Base-by-base conservation (phyloP, 2,797 vertebrate genomes). In the Scleropages formosus region DNA sequence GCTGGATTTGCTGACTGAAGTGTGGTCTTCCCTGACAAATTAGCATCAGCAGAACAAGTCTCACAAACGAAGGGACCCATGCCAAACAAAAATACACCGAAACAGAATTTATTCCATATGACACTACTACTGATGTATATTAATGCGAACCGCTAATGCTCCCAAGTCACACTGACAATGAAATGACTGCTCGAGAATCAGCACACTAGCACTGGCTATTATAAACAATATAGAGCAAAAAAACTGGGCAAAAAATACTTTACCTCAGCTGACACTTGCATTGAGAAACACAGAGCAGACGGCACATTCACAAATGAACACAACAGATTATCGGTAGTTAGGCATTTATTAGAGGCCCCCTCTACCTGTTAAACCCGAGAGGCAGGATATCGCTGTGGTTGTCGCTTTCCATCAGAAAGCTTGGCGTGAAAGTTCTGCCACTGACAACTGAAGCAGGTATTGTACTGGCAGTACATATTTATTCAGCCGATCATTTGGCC, bases 401-500 rank as follows among this genome's bases (percentile, higher is more conserved):
- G 27, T 49, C 26, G 18, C 68, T 16, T 10, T 59, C 73, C 22
- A 16, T 8, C 24, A 1, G 12, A 6, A 1, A 16, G 27, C 71
- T 75, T 44, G 39, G 51, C 59, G 47, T 66, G 60, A 47, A 22
- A 56, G 16, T 26, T 13, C 60, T 74, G 72, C 75, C 73, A 56
- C 72, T 75, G 69, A 74, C 75, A 60, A 22, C 47, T 74, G 72
- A 63, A 60, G 58, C 73, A 69, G 75, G 75, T 61, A 80, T 73
- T 24, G 47, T 67, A 66, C 72, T 77, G 61, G 47, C 59, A 76
- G 53, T 78, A 78, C 74, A 81, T 53, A 66, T 82, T 77, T 75
- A 80, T 81, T 80, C 79, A 81, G 64, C 78, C 82, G 73, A 83
- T 81, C 80, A 81, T 77, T 78, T 58, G 24, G 80, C 79, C 80